Evolutionary conservation across 1,140 invertebrate species (phyloP).

Genomic region (Drosophila biarmipes): DNA sequence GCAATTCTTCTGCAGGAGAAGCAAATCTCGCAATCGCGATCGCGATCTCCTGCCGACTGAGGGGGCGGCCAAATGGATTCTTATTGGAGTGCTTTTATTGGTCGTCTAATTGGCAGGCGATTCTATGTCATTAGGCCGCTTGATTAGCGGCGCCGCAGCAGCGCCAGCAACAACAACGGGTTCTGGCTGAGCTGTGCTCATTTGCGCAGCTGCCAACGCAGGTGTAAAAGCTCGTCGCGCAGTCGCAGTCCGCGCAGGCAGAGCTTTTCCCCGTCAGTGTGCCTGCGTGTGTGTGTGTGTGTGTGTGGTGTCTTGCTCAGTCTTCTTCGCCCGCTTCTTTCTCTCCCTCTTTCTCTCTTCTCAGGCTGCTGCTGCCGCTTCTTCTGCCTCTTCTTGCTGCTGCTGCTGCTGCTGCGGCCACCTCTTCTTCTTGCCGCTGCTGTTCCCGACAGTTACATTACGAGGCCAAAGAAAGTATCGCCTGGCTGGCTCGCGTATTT

Average conservation of each 20-base stretch:
- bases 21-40: background rate
- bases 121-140: slow-evolving; percentile 63
- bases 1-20: slow-evolving; percentile 3
- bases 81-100: slow-evolving; percentile 47
- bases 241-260: slow-evolving; percentile 26
- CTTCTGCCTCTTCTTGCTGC: slow-evolving; percentile 6
- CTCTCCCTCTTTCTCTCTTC: slow-evolving; percentile 8
- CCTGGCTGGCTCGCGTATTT: slow-evolving; percentile 80
- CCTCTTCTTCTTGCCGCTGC: slow-evolving; percentile 9
- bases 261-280: slow-evolving; percentile 5
- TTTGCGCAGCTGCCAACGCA: slow-evolving; percentile 66
- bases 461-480: slow-evolving; percentile 84
- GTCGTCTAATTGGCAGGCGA: slow-evolving; percentile 53
- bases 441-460: slow-evolving; percentile 83
- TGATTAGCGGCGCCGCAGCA: slow-evolving; percentile 40
- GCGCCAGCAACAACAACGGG: slow-evolving; percentile 16
- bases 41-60: background rate
- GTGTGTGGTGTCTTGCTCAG: slow-evolving; percentile 5
- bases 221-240: slow-evolving; percentile 47
- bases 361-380: background rate
- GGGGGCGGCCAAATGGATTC: slow-evolving; percentile 25
- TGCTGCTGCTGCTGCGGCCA: slow-evolving; percentile 8
- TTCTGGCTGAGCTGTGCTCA: slow-evolving; percentile 59
- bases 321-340: slow-evolving; percentile 33
- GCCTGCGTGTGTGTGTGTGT: background rate